Conservation (phyloP, 2,888 invertebrate species). For the Agriopis leucophaearia region DNA sequence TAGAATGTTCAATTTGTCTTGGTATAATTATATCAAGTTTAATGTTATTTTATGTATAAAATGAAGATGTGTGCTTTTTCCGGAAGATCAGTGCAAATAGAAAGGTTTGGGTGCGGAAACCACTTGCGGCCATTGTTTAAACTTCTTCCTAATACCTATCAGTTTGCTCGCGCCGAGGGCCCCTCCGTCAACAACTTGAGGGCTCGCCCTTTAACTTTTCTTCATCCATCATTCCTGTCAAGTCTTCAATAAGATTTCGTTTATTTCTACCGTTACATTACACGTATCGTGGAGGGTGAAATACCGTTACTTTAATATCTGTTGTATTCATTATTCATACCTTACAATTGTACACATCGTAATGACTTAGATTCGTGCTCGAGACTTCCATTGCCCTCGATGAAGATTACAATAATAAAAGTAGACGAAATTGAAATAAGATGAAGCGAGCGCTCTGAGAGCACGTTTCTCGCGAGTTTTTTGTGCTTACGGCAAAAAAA, state of each 20-base stretch:
- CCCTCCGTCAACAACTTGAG: conserved; percentile 31
- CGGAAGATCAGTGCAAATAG: conserved; percentile 23
- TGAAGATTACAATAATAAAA: conserved; percentile 50
- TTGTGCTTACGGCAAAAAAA: conserved; percentile 46
- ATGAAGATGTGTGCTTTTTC: not conserved
- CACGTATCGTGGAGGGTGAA: conserved; percentile 19
- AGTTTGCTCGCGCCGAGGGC: conserved; percentile 17
- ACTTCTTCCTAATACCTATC: conserved; percentile 31
- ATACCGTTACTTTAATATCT: conserved; percentile 30
- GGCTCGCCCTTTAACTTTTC: conserved; percentile 29
- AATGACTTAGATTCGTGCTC: conserved; percentile 33
- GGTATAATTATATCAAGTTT: too few species aligned
- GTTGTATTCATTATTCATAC: conserved; percentile 20
- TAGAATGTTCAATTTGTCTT: too few species aligned
- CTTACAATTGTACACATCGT: conserved; percentile 30
- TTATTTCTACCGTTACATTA: conserved; percentile 26
- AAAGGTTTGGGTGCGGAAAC: conserved; percentile 27
- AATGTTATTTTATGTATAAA: not conserved
- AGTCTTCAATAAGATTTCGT: conserved; percentile 19
- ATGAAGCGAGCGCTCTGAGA: conserved; percentile 49
- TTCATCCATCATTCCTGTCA: conserved; percentile 29
- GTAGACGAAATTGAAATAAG: conserved; percentile 46
- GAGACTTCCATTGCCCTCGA: conserved; percentile 42
- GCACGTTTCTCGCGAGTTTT: conserved; percentile 54
- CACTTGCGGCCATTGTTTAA: conserved; percentile 34